Evolutionary conservation across 2,888 invertebrate species (phyloP).

Genomic region (Limnephilus auricula): DNA sequence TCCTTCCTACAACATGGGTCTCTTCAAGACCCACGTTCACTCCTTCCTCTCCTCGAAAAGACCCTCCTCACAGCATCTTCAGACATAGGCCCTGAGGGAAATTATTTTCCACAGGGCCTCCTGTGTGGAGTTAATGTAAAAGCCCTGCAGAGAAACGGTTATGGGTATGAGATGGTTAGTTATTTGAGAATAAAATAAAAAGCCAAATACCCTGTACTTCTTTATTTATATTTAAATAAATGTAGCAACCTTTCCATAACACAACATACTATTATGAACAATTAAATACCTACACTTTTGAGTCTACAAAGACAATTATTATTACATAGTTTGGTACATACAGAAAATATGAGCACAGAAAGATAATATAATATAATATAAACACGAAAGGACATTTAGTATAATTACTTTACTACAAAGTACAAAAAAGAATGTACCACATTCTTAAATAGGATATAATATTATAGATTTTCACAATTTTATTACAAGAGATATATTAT

Average conservation of each 20-base stretch:
- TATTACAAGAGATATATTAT: constrained; percentile 5
- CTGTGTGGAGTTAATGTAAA: too few relatives aligned
- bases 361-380: constrained; percentile 25
- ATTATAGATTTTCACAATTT: constrained; percentile 15
- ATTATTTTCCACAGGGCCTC: too few relatives aligned
- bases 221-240: constrained; percentile 46
- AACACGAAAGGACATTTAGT: constrained; percentile 16
- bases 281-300: constrained; percentile 22
- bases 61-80: too few relatives aligned
- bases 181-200: background rate
- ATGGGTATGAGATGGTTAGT: too few relatives aligned
- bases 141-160: too few relatives aligned
- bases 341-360: background rate
- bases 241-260: constrained; percentile 4
- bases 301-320: constrained; percentile 16
- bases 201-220: constrained; percentile 44
- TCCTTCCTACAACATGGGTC: too few relatives aligned
- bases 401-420: constrained; percentile 18
- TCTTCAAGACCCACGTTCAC: too few relatives aligned
- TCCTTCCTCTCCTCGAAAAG: too few relatives aligned
- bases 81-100: too few relatives aligned
- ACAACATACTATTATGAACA: constrained; percentile 18
- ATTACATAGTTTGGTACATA: constrained; percentile 4
- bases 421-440: constrained; percentile 42
- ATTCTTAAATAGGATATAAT: constrained; percentile 29